These are phyloP conservation scores for Alloplasta piceator DNA, from an alignment of 2,888 invertebrate species.

Conservation along the genomic window DNA sequence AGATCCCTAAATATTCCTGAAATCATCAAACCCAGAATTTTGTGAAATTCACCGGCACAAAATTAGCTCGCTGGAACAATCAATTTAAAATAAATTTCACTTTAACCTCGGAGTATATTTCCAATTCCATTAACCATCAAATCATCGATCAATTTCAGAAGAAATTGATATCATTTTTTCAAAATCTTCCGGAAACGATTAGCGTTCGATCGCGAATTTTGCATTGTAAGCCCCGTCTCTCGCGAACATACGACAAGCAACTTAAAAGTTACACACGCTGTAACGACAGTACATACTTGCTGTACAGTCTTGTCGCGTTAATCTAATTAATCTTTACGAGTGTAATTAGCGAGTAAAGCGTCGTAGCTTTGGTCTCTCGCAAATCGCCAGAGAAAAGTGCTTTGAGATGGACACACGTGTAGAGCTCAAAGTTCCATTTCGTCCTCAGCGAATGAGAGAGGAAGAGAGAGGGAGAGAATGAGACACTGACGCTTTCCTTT, in stretches of 20 bases:
- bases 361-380: slow-evolving; percentile 40
- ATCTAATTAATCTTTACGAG: slow-evolving; percentile 81
- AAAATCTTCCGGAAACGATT: slow-evolving; percentile 10
- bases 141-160: too few species aligned
- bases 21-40: background rate
- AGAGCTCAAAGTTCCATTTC: slow-evolving; percentile 43
- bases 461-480: slow-evolving; percentile 55
- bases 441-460: slow-evolving; percentile 41
- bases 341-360: slow-evolving; percentile 76
- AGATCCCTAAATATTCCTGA: background rate
- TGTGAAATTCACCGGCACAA: too few species aligned
- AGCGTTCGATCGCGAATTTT: slow-evolving; percentile 44
- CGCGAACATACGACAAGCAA: slow-evolving; percentile 16
- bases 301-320: slow-evolving; percentile 67
- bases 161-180: background rate
- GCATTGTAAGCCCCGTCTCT: slow-evolving; percentile 34
- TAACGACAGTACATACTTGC: slow-evolving; percentile 8
- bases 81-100: too few species aligned
- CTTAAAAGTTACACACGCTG: slow-evolving; percentile 34
- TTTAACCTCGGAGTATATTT: background rate
- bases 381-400: slow-evolving; percentile 44
- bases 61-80: too few species aligned
- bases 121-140: background rate
- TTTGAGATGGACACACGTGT: slow-evolving; percentile 24
- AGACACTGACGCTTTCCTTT: slow-evolving; percentile 73